Base-by-base conservation (phyloP, 2,888 invertebrate genomes). In the Trissolcus brochymenae region DNA sequence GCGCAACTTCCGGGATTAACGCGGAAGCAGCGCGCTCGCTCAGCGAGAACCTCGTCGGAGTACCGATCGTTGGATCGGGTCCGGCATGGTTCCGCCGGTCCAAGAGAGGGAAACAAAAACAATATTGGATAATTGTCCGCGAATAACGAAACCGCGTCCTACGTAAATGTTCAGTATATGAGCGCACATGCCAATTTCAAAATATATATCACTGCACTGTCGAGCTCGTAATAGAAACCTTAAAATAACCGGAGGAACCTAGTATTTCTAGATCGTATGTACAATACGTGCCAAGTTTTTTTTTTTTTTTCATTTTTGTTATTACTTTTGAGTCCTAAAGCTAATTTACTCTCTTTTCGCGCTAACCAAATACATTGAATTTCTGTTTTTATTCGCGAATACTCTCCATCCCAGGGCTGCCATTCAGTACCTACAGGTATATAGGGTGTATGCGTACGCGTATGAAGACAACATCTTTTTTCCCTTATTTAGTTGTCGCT, bases 281-380 rank as follows among this genome's bases (percentile, higher is more conserved):
- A 84, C 81, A 84, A 82, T 82, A 78, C 79, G 79, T 83, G 84
- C 84, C 84, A 83, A 83, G 79, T 81, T 79, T 79, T 46, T 46
- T 46, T 46, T 46, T 14, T 13, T 13, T 46, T 46, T n/a, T 43
- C 14, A 13, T 43, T 43, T 16, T 46, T 46, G 6, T 46, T 46
- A 16, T 46, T 46, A 16, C 46, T 46, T 46, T 82, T 73, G 66
- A 78, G 78, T 80, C 9, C 78, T 75, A 79, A 77, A 75, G 72
- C 75, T 75, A 79, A 65, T 68, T 57, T 78, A 77, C 25, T 78
- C 40, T 76, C 60, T 67, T 73, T 73, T 40, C 74, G 54, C 74
- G 62, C 67, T 62, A 61, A 70, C 62, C 70, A 70, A 78, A 61
- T 65, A 71, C 65, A 68, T 54, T 19, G 56, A 65, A 67, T 78